Conservation (phyloP, 1,140 invertebrate species). For the Glomeris maerens region DNA sequence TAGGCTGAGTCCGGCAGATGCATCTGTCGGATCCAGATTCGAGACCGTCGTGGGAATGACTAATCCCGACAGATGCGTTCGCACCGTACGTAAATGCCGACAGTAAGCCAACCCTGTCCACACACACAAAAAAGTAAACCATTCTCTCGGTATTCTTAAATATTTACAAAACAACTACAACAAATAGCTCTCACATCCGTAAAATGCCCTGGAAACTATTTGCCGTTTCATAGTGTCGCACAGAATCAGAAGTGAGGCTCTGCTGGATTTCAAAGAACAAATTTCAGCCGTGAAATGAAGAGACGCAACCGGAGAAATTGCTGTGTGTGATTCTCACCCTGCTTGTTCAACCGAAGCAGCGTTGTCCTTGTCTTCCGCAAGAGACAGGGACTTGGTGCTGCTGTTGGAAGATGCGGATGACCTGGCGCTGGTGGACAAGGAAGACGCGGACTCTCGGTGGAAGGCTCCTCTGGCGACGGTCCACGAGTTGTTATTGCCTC, state of each 20-base stretch:
- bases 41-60: constrained; percentile 42
- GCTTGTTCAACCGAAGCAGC: constrained; percentile 11
- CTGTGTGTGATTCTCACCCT: constrained; percentile 17
- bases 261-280: constrained; percentile 27
- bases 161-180: constrained; percentile 6
- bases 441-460: constrained; percentile 21
- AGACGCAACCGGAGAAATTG: constrained; percentile 12
- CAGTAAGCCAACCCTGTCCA: constrained; percentile 66
- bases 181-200: constrained; percentile 54
- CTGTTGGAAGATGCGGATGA: constrained; percentile 28
- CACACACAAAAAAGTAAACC: constrained; percentile 1
- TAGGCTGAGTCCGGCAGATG: constrained; percentile 44
- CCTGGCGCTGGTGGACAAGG: constrained; percentile 21
- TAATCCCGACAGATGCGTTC: constrained; percentile 78
- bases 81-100: constrained; percentile 74
- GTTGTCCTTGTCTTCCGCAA: constrained; percentile 16
- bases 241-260: constrained; percentile 49
- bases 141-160: constrained; percentile 5
- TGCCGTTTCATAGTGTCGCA: constrained; percentile 87
- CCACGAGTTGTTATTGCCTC: no score
- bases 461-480: no score
- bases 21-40: constrained; percentile 25
- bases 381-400: constrained; percentile 31
- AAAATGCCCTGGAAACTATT: constrained; percentile 88
- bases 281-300: constrained; percentile 12